A percentile compares a stretch with the other conserved stretches of the same genome.
phyloP scores from a whole-genome alignment of 2,888 invertebrate species.

The Rhagophthalmus giganteus region DNA sequence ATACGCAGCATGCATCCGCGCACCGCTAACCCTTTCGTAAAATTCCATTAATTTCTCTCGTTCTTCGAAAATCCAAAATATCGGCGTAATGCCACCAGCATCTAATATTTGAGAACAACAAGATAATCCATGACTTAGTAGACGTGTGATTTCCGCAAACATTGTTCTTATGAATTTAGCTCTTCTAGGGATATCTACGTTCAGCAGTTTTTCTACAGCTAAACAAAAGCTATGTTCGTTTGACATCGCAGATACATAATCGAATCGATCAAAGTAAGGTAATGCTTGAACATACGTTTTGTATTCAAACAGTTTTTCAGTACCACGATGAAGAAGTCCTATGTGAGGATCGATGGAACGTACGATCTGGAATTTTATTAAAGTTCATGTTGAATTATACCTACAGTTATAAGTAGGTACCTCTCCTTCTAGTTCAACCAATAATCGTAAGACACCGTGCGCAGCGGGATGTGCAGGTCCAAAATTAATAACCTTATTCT shows the following conservation, averaged over 20 bases:
- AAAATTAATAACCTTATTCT: slow-evolving; percentile 68
- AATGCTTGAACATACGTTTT: slow-evolving; percentile 84
- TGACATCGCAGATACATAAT: slow-evolving; percentile 83
- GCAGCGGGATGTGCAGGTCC: slow-evolving; percentile 92
- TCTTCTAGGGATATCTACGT: slow-evolving; percentile 74
- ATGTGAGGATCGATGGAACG: slow-evolving; percentile 81
- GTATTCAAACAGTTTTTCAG: slow-evolving; percentile 87
- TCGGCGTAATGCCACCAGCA: slow-evolving; percentile 84
- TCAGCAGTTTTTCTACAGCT: slow-evolving; percentile 81
- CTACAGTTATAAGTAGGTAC: slow-evolving; percentile 43
- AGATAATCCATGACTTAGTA: slow-evolving; percentile 81
- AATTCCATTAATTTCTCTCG: slow-evolving; percentile 85
- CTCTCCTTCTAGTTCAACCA: slow-evolving; percentile 82
- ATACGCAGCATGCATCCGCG: slow-evolving; percentile 82
- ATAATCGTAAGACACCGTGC: slow-evolving; percentile 82
- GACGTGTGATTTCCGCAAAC: slow-evolving; percentile 69
- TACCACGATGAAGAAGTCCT: slow-evolving; percentile 84
- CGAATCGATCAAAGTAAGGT: slow-evolving; percentile 85
- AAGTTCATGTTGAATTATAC: neutral
- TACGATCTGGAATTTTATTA: slow-evolving; percentile 61
- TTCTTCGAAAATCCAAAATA: slow-evolving; percentile 91
- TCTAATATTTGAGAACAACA: slow-evolving; percentile 76
- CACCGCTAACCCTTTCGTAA: slow-evolving; percentile 80
- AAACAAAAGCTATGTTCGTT: slow-evolving; percentile 79
- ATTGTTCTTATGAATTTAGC: slow-evolving; percentile 60